A percentile compares a stretch with the other conserved stretches of the same genome.
Conservation (phyloP, 2,888 invertebrate genomes). For the Erebia aethiops region DNA sequence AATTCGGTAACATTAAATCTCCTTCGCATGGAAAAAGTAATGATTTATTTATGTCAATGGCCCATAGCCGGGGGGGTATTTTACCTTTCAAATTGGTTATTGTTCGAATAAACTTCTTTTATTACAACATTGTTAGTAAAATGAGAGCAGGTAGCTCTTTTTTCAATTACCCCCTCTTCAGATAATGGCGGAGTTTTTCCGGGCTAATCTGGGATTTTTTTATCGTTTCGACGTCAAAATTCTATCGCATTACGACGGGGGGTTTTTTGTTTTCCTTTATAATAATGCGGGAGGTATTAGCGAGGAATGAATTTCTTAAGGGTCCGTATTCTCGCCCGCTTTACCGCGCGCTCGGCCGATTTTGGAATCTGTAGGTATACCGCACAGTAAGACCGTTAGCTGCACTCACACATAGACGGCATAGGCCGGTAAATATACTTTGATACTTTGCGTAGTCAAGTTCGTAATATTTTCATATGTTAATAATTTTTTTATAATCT, state of each 20-base stretch:
- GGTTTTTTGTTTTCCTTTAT: constrained; percentile 32
- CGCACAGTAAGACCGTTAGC: too few species aligned
- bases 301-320: not conserved
- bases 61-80: constrained; percentile 64
- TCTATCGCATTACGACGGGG: constrained; percentile 31
- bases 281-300: constrained; percentile 44
- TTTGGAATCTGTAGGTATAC: too few species aligned
- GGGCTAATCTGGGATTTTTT: constrained; percentile 58
- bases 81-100: constrained; percentile 79
- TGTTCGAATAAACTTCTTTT: constrained; percentile 79
- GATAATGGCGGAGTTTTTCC: constrained; percentile 63
- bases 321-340: too few species aligned
- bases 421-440: too few species aligned
- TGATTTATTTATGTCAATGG: constrained; percentile 83
- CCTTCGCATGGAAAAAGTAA: constrained; percentile 62
- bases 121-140: constrained; percentile 80
- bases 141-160: constrained; percentile 66
- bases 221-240: constrained; percentile 45
- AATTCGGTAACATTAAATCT: constrained; percentile 62
- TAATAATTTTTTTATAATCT: too few species aligned
- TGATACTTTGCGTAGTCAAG: too few species aligned
- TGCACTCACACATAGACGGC: too few species aligned
- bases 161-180: constrained; percentile 64
- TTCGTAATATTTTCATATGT: too few species aligned
- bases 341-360: too few species aligned